Percentiles rank a stretch among this genome's conserved stretches.
Conservation (phyloP, 2,113 vertebrate genomes). For the Podiceps cristatus region DNA sequence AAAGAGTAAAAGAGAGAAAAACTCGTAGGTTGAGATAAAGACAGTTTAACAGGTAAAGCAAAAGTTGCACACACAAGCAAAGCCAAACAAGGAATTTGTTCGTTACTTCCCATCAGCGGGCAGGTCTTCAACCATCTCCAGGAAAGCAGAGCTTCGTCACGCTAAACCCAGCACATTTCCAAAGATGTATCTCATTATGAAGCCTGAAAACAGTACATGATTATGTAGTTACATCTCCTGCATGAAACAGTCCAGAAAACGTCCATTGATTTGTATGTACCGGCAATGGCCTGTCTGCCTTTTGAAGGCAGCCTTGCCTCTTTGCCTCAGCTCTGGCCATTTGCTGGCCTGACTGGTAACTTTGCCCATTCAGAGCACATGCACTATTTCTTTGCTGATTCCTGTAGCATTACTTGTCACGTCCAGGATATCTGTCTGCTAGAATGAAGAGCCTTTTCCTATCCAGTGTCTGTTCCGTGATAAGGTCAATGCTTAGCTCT, state of each 20-base stretch:
- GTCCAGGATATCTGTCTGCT: not conserved
- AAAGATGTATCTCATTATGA: not conserved
- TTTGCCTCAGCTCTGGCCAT: not conserved
- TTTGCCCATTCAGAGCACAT: not conserved
- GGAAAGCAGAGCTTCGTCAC: no score
- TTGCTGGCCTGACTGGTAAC: not conserved
- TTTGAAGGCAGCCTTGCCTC: not conserved
- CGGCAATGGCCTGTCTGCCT: not conserved
- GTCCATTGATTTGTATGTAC: rapidly evolving
- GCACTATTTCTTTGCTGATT: not conserved
- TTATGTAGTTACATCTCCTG: not conserved
- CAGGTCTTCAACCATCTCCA: no score
- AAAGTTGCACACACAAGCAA: no score
- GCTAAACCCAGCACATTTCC: not conserved
- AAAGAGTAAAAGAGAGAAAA: no score
- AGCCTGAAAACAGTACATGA: not conserved
- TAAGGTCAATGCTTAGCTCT: not conserved
- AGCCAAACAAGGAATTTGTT: no score
- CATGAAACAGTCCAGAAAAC: not conserved
- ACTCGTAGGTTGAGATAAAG: no score
- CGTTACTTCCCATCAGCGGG: no score
- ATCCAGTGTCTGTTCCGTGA: not conserved
- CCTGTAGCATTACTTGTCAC: not conserved
- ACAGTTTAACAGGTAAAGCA: no score
- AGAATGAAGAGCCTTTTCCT: not conserved